phyloP scores from a whole-genome alignment of 2,888 invertebrate species.

The Lithophane socia region DNA sequence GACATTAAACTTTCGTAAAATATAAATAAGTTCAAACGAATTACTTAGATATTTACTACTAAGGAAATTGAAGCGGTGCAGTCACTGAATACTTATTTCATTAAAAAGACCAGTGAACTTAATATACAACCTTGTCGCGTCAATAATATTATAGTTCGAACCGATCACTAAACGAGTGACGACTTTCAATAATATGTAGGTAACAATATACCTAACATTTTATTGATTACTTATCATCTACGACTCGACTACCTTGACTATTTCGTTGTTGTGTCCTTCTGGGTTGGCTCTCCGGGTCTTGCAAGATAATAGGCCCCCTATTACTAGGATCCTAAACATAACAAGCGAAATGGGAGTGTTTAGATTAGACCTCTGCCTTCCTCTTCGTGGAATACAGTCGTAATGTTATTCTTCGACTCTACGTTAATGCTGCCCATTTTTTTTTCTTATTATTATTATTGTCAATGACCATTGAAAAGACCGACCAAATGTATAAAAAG shows the following conservation, averaged over 20 bases:
- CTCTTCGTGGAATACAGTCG: neutral
- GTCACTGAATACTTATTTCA: constrained; percentile 20
- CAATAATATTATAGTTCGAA: neutral
- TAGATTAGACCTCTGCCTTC: neutral
- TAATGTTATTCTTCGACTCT: neutral
- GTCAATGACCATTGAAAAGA: neutral
- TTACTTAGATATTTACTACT: too few species aligned
- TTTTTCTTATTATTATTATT: neutral
- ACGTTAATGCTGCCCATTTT: neutral
- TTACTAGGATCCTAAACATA: neutral
- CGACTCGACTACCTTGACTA: too few species aligned
- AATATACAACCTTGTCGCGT: neutral
- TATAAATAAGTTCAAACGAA: too few species aligned
- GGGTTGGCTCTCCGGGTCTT: neutral
- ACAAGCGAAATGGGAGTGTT: neutral
- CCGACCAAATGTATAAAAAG: neutral
- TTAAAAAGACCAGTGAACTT: constrained; percentile 11
- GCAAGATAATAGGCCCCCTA: neutral
- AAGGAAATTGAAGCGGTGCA: neutral
- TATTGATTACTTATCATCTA: neutral
- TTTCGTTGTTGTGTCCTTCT: neutral
- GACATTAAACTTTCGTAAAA: too few species aligned
- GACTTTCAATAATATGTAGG: neutral
- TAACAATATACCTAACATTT: neutral
- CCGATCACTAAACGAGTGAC: too few species aligned